These are phyloP conservation scores for Drosophila jambulina DNA, from an alignment of 1,140 invertebrate genomes.

Conservation along the genomic window DNA sequence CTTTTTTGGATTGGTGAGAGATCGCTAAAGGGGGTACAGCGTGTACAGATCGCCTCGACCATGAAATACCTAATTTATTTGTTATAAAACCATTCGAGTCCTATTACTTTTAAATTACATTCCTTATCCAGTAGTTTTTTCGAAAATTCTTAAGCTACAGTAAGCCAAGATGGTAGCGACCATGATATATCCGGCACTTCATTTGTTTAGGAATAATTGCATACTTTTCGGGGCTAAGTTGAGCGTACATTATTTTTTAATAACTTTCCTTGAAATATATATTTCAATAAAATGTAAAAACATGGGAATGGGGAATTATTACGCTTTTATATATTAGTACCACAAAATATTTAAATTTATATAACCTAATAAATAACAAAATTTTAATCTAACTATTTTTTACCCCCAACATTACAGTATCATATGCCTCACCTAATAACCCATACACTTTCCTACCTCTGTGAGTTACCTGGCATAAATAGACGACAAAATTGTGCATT, in stretches of 20 bases:
- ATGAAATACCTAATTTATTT: not conserved
- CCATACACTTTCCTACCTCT: not conserved
- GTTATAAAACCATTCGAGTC: not conserved
- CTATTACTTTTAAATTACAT: too few relatives aligned
- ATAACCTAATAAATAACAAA: too few relatives aligned
- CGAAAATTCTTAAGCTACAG: too few relatives aligned
- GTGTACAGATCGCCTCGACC: not conserved
- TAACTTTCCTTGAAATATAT: not conserved
- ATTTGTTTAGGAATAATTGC: not conserved
- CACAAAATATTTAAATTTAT: too few relatives aligned
- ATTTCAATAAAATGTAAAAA: too few relatives aligned
- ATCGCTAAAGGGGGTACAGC: not conserved
- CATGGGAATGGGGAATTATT: too few relatives aligned
- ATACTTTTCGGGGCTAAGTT: not conserved
- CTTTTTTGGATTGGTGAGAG: not conserved
- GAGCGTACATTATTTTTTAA: not conserved
- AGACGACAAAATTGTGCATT: slow-evolving; percentile 30
- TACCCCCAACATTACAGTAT: too few relatives aligned
- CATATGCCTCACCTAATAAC: not conserved
- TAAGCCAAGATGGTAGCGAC: too few relatives aligned
- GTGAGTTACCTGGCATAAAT: slow-evolving; percentile 1
- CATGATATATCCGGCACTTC: too few relatives aligned
- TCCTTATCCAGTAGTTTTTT: too few relatives aligned
- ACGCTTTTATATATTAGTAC: not conserved
- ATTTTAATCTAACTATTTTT: not conserved